phyloP scores from a whole-genome alignment of 2,797 vertebrate genomes.

The Oreonectes daqikongensis region DNA sequence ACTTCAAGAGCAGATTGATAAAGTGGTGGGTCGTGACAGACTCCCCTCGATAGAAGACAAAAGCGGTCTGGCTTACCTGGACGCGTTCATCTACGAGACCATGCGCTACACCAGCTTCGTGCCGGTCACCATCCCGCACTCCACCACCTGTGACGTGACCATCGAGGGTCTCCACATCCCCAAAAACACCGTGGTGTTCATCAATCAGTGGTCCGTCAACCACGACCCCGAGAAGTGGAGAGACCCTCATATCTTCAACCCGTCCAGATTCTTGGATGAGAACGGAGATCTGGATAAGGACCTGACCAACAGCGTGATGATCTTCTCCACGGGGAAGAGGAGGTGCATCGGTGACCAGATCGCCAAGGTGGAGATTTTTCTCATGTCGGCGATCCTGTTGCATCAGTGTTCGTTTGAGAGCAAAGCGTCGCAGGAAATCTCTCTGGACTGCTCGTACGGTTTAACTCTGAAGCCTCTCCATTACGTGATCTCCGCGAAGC shows the following conservation, averaged over 20 bases:
- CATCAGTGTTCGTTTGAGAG: conserved; percentile 91
- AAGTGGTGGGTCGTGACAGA: conserved; percentile 82
- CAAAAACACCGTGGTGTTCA: conserved; percentile 92
- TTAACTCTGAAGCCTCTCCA: conserved; percentile 87
- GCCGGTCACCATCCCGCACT: conserved; percentile 92
- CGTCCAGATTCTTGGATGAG: conserved; percentile 85
- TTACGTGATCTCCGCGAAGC: conserved; percentile 81
- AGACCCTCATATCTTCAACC: conserved; percentile 87
- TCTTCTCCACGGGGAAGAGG: conserved; percentile 90
- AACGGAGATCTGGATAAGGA: conserved; percentile 85
- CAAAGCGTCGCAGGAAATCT: conserved; percentile 77
- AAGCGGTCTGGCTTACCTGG: conserved; percentile 80
- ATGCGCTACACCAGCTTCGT: conserved; percentile 96
- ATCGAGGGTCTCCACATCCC: conserved; percentile 91
- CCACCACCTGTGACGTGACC: conserved; percentile 85
- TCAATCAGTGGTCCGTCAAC: conserved; percentile 98
- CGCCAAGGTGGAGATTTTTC: conserved; percentile 88
- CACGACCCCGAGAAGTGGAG: conserved; percentile 91
- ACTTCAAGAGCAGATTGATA: conserved; percentile 80
- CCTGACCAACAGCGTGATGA: conserved; percentile 83
- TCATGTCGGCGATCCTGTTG: conserved; percentile 85
- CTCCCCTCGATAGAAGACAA: conserved; percentile 85
- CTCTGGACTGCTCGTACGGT: conserved; percentile 86
- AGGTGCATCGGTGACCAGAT: conserved; percentile 92
- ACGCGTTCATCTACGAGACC: conserved; percentile 91